These are phyloP conservation scores for Pyxicephalus adspersus DNA, from an alignment of 2,113 vertebrate genomes.

Conservation along the genomic window DNA sequence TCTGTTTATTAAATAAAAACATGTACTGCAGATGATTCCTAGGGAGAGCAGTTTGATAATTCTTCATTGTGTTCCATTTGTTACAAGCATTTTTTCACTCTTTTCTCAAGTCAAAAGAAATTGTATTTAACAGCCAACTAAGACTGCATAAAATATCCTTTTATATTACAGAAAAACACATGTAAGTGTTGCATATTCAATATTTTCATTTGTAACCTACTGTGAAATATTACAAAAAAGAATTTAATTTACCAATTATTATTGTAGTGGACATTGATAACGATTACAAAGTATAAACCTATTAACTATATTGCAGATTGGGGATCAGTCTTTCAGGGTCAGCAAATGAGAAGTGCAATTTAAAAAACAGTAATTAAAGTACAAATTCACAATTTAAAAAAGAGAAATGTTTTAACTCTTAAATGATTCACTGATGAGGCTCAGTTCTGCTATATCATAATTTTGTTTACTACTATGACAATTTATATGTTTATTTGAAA, in stretches of 20 bases:
- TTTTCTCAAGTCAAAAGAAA: constrained; percentile 75
- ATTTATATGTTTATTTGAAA: too few species aligned
- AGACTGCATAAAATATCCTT: constrained; percentile 62
- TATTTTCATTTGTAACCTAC: constrained; percentile 13
- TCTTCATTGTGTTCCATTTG: constrained; percentile 70
- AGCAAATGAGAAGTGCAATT: too few species aligned
- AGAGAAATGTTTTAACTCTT: too few species aligned
- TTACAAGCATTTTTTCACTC: constrained; percentile 46
- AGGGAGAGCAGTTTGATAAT: constrained; percentile 74
- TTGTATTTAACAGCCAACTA: constrained; percentile 73
- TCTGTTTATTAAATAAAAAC: constrained; percentile 85
- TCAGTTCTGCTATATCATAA: too few species aligned
- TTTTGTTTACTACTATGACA: too few species aligned
- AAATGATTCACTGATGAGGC: too few species aligned
- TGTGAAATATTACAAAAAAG: not conserved
- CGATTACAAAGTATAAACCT: too few species aligned
- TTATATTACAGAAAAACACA: constrained; percentile 55
- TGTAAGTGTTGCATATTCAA: constrained; percentile 29
- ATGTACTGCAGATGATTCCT: constrained; percentile 72
- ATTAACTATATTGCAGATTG: too few species aligned
- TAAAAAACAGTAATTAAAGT: too few species aligned
- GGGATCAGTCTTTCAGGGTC: too few species aligned
- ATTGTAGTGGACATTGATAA: too few species aligned
- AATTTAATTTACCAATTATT: not conserved
- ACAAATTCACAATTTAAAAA: too few species aligned